Conservation (phyloP, 2,797 vertebrate species). For the Pseudochirops corinnae region DNA sequence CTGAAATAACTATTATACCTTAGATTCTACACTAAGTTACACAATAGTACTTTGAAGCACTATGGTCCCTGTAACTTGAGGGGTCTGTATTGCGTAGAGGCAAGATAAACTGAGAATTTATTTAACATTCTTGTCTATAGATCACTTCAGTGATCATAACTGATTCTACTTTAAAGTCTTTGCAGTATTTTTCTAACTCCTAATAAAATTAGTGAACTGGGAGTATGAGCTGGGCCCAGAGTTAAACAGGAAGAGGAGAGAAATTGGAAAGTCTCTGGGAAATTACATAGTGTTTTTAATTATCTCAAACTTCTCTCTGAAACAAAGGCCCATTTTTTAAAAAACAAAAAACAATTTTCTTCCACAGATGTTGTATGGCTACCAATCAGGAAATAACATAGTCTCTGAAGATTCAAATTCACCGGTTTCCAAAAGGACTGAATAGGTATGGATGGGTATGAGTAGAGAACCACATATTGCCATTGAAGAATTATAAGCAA, state of each 20-base stretch:
- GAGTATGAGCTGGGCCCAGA: not conserved
- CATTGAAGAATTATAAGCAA: not conserved
- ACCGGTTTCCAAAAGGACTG: not conserved
- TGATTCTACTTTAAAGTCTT: not conserved
- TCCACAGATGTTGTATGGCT: not conserved
- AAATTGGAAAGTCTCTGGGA: not conserved
- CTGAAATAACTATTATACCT: not conserved
- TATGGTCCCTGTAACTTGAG: not conserved
- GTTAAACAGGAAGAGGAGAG: not conserved
- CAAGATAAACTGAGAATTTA: not conserved
- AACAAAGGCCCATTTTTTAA: not conserved
- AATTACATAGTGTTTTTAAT: not conserved
- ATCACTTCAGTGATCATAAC: not conserved
- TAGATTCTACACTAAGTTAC: not conserved
- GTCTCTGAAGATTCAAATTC: not conserved
- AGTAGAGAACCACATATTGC: not conserved
- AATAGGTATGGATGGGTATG: not conserved
- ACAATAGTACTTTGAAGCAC: not conserved
- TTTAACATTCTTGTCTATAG: not conserved
- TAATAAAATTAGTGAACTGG: not conserved
- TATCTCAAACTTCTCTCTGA: not conserved
- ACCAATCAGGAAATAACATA: not conserved
- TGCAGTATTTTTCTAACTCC: not conserved
- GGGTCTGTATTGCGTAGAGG: not conserved
- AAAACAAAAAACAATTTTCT: not conserved